These are phyloP conservation scores for Scatophagus argus DNA, from an alignment of 2,113 vertebrate species.

Conservation along the genomic window DNA sequence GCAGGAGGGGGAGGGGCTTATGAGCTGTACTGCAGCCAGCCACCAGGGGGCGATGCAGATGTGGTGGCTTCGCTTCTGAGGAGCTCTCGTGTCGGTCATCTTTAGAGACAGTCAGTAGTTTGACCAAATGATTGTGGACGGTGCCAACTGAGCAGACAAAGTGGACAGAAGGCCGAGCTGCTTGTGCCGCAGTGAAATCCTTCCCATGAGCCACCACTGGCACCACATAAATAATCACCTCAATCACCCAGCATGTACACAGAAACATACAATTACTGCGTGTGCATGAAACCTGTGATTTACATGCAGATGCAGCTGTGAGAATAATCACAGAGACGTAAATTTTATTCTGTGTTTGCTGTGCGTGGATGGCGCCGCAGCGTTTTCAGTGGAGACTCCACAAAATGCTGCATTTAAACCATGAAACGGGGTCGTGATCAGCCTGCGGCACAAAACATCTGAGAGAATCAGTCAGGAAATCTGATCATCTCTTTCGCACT, in stretches of 20 bases:
- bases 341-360: neutral
- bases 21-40: too few species aligned
- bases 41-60: too few species aligned
- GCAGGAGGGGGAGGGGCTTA: too few species aligned
- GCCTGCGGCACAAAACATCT: neutral
- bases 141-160: too few species aligned
- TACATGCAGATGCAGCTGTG: neutral
- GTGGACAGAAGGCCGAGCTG: neutral
- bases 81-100: too few species aligned
- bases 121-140: neutral
- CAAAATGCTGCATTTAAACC: neutral
- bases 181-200: neutral
- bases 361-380: neutral
- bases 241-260: neutral
- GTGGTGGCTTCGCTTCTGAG: too few species aligned
- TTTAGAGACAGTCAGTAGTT: too few species aligned
- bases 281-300: neutral
- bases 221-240: conserved; percentile 2
- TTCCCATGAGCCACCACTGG: conserved; percentile 7
- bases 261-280: neutral
- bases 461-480: too few species aligned
- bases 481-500: neutral
- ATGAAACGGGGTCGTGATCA: neutral
- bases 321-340: neutral
- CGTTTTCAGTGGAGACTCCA: neutral